These are phyloP conservation scores for Sarcophaga carnaria DNA, from an alignment of 2,888 invertebrate genomes.

Conservation along the genomic window DNA sequence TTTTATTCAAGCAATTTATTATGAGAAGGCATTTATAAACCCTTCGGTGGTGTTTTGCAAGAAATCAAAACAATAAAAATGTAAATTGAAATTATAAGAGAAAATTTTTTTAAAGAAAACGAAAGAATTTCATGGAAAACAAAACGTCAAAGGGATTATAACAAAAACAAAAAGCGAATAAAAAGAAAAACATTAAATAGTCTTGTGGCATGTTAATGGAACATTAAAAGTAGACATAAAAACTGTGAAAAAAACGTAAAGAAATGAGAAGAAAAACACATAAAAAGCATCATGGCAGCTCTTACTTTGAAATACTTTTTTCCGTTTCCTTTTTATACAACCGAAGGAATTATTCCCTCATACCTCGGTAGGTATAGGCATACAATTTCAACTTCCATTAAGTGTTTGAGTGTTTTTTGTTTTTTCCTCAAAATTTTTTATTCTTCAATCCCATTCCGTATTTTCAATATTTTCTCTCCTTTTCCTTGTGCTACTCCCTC, in stretches of 20 bases:
- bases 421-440: background rate
- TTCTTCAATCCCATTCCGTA: background rate
- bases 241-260: background rate
- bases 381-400: too few species aligned
- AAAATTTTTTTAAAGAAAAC: background rate
- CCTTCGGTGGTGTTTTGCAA: constrained; percentile 8
- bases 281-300: constrained; percentile 8
- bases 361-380: too few species aligned
- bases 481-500: background rate
- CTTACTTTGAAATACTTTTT: constrained; percentile 32
- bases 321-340: background rate
- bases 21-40: too few species aligned
- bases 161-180: constrained; percentile 6
- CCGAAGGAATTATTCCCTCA: too few species aligned
- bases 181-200: constrained; percentile 11
- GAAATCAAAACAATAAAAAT: constrained; percentile 59
- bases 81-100: background rate
- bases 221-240: constrained; percentile 34
- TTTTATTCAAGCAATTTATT: background rate
- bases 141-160: too few species aligned
- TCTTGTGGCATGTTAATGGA: constrained; percentile 2
- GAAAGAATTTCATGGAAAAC: background rate
- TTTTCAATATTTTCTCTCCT: constrained; percentile 10
- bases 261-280: constrained; percentile 2
- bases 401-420: background rate